A percentile compares a stretch with the other conserved stretches of the same genome.
These are phyloP conservation scores for Sylvilagus bachmani DNA, from an alignment of 2,113 vertebrate species.

Conservation along the genomic window DNA sequence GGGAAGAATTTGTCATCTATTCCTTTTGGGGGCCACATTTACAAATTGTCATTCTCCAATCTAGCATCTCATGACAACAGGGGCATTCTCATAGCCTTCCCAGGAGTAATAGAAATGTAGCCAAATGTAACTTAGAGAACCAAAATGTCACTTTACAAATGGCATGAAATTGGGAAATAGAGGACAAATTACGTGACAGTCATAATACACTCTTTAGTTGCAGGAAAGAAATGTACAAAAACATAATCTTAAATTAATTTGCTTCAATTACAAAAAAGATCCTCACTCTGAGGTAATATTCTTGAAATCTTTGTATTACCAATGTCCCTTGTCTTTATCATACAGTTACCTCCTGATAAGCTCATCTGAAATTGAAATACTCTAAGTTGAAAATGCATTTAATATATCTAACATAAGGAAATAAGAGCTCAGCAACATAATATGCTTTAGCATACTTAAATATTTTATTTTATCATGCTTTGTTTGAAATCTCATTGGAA, in stretches of 20 bases:
- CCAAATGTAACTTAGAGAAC: neutral
- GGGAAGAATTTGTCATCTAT: neutral
- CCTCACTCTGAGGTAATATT: neutral
- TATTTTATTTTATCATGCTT: no score
- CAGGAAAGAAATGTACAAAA: neutral
- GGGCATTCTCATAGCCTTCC: neutral
- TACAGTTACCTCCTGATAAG: neutral
- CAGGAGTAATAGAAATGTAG: neutral
- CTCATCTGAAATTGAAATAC: neutral
- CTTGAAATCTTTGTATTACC: neutral
- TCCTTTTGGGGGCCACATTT: neutral
- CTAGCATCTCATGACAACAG: neutral
- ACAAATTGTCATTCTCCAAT: neutral
- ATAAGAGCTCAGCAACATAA: neutral
- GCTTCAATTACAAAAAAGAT: neutral
- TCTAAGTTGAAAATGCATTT: neutral
- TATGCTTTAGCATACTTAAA: no score
- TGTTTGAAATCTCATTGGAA: no score
- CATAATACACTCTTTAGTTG: neutral
- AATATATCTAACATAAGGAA: neutral
- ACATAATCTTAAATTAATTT: neutral
- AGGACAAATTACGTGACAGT: neutral
- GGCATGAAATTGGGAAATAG: neutral
- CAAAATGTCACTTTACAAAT: neutral
- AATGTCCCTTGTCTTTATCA: neutral